Conservation (phyloP, 2,113 vertebrate species). For the Odocoileus hemionus region DNA sequence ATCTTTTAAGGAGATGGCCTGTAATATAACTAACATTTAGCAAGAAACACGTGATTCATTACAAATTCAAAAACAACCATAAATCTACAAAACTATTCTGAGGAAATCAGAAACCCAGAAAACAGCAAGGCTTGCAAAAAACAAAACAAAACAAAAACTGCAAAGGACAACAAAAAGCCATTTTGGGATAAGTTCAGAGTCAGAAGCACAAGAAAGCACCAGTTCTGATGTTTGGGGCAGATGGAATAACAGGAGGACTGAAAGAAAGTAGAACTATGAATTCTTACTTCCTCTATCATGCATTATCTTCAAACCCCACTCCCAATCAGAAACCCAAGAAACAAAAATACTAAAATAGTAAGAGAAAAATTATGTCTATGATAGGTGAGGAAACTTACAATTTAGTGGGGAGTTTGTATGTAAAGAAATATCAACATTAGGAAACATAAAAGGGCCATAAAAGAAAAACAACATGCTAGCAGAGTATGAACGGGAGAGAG, state of each 20-base stretch:
- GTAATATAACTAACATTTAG: neutral
- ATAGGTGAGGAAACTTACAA: neutral
- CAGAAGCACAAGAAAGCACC: neutral
- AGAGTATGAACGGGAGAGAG: neutral
- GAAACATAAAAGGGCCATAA: neutral
- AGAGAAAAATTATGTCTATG: neutral
- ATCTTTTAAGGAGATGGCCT: neutral
- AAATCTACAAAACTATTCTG: neutral
- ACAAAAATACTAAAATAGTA: neutral
- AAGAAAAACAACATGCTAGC: neutral
- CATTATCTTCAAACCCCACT: neutral
- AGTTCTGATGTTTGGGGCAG: neutral
- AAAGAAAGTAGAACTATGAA: neutral
- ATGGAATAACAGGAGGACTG: neutral
- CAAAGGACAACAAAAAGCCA: neutral
- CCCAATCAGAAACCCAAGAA: neutral
- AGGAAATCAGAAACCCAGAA: slow-evolving; percentile 35
- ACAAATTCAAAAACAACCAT: neutral
- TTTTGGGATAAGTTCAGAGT: neutral
- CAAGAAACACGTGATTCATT: neutral
- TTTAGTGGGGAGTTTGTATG: neutral
- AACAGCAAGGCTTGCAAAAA: neutral
- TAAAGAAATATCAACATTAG: neutral
- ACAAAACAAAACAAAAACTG: neutral
- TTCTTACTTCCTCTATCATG: neutral